Evolutionary conservation across 1,140 invertebrate genomes (phyloP).

Genomic region (Rhagoletis zephyria): DNA sequence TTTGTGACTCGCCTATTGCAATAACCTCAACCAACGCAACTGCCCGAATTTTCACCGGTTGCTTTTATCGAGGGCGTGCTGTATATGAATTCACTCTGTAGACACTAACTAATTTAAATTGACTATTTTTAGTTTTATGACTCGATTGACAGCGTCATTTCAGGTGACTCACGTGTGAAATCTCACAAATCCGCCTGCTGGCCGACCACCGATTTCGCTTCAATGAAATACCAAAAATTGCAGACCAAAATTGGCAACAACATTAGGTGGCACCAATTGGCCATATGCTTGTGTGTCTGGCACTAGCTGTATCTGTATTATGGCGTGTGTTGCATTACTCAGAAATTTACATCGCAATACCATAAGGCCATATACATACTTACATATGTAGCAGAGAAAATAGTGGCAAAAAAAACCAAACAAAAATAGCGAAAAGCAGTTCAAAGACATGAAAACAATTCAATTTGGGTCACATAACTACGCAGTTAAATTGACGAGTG

Average conservation of each 20-base stretch:
- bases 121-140: not conserved
- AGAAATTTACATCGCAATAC: conserved; percentile 30
- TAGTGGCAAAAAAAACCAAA: not conserved
- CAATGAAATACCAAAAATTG: conserved; percentile 22
- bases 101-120: not conserved
- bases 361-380: not conserved
- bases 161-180: conserved; percentile 46
- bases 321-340: conserved; percentile 15
- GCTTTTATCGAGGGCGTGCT: too few species aligned
- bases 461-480: conserved; percentile 43
- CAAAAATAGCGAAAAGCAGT: conserved; percentile 10
- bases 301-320: not conserved
- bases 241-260: conserved; percentile 38
- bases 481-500: conserved; percentile 2
- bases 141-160: conserved; percentile 11
- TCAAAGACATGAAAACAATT: conserved; percentile 45
- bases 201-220: not conserved
- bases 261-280: not conserved
- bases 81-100: not conserved
- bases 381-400: not conserved
- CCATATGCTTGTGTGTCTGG: conserved; percentile 23
- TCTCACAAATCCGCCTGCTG: not conserved
- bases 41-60: too few species aligned
- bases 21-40: too few species aligned
- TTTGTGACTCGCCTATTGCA: too few species aligned